Evolutionary conservation across 1,140 invertebrate genomes (phyloP).

Genomic region (Papilio machaon): DNA sequence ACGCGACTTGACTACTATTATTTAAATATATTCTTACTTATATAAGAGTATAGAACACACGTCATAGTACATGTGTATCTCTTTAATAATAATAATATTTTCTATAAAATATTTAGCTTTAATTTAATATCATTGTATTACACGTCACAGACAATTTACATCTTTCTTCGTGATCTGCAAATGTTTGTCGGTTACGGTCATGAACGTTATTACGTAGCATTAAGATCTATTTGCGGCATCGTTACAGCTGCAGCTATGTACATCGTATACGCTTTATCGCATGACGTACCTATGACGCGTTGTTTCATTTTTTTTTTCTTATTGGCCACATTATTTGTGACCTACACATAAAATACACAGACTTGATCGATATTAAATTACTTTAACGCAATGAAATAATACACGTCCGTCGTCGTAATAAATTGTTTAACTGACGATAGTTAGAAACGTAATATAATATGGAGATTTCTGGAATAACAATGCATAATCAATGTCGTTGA

Average conservation of each 20-base stretch:
- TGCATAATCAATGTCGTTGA: conserved; percentile 6
- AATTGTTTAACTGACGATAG: neutral
- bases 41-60: neutral
- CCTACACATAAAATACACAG: neutral
- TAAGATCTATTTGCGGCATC: conserved; percentile 14
- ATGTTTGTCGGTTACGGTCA: conserved; percentile 21
- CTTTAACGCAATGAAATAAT: neutral
- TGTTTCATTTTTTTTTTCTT: conserved; percentile 8
- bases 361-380: neutral
- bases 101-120: conserved; percentile 3
- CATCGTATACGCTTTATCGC: neutral
- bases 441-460: conserved; percentile 5
- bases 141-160: conserved; percentile 13
- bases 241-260: neutral
- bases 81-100: neutral
- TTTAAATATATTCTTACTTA: neutral
- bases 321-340: neutral
- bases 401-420: neutral
- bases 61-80: neutral
- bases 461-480: conserved; percentile 1
- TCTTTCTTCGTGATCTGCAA: neutral
- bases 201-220: conserved; percentile 23
- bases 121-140: conserved; percentile 4
- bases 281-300: neutral
- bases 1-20: neutral